Percentiles rank a stretch among this genome's conserved stretches.
phyloP scores from a whole-genome alignment of 1,140 invertebrate species.

The Adoxophyes honmai region DNA sequence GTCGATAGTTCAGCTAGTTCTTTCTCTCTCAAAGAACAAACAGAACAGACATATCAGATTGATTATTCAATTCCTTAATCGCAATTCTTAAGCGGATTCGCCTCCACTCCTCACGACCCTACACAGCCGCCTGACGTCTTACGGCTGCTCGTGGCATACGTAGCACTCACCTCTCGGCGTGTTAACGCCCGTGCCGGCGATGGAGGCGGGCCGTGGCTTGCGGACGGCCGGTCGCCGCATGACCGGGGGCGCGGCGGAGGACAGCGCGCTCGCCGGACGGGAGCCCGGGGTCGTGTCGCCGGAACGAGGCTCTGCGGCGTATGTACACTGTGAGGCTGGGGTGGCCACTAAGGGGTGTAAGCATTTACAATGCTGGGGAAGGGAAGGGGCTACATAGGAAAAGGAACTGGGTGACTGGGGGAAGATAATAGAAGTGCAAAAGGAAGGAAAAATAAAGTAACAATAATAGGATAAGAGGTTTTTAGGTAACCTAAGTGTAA shows the following conservation, averaged over 20 bases:
- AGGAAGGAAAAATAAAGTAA: too few relatives aligned
- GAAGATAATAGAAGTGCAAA: neutral
- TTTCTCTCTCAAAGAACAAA: too few relatives aligned
- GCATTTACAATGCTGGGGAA: neutral
- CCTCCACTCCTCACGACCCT: too few relatives aligned
- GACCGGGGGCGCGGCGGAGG: constrained; percentile 63
- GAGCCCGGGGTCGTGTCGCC: constrained; percentile 86
- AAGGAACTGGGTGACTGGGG: neutral
- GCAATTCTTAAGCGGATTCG: too few relatives aligned
- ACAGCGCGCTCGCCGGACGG: constrained; percentile 89
- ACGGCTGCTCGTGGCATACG: too few relatives aligned
- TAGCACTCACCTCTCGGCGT: constrained; percentile 69
- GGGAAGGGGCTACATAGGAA: neutral
- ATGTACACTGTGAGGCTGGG: constrained; percentile 5
- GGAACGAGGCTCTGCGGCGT: constrained; percentile 71
- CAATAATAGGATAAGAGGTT: too few relatives aligned
- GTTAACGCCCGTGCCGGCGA: constrained; percentile 89
- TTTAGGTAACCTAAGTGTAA: too few relatives aligned
- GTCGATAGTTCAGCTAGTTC: too few relatives aligned
- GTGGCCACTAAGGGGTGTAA: neutral
- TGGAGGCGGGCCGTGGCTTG: constrained; percentile 88
- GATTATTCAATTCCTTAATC: too few relatives aligned
- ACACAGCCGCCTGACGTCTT: too few relatives aligned
- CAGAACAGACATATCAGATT: too few relatives aligned
- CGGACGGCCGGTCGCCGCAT: constrained; percentile 78